phyloP scores from a whole-genome alignment of 2,113 vertebrate species.

The Melanerpes formicivorus region DNA sequence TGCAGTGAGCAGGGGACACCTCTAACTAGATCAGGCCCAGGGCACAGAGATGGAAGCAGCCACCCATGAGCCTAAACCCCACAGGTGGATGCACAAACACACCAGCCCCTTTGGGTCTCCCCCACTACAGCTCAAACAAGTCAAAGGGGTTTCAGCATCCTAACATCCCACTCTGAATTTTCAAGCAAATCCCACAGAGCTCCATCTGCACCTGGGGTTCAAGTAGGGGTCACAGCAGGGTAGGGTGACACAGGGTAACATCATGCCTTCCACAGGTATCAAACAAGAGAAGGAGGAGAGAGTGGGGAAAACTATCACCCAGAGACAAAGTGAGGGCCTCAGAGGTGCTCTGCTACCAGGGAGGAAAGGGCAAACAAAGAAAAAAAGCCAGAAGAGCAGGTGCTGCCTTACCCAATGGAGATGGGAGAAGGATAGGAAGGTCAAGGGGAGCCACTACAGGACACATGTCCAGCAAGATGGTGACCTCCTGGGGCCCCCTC shows the following conservation, averaged over 20 bases:
- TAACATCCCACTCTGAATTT: neutral
- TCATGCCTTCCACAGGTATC: accelerated
- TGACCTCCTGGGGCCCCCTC: neutral
- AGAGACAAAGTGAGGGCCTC: neutral
- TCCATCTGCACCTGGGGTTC: accelerated
- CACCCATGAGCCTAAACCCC: neutral
- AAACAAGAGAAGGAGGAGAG: neutral
- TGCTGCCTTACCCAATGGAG: neutral
- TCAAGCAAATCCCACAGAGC: neutral
- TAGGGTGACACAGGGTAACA: neutral
- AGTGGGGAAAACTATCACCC: neutral
- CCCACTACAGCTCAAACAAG: neutral
- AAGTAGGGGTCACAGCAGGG: accelerated
- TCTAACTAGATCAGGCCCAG: accelerated
- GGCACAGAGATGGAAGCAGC: accelerated
- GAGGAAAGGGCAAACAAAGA: neutral
- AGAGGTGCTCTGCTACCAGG: neutral
- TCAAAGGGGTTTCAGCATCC: neutral
- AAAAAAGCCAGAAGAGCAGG: neutral
- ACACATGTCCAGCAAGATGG: accelerated
- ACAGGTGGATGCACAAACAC: neutral
- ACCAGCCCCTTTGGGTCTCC: accelerated
- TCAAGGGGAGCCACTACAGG: neutral
- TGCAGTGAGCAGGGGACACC: no score
- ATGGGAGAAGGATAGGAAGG: accelerated